Percentiles rank a stretch among this genome's conserved stretches.
These are phyloP conservation scores for Pogonophryne albipinna DNA, from an alignment of 2,797 vertebrate genomes.

Conservation along the genomic window DNA sequence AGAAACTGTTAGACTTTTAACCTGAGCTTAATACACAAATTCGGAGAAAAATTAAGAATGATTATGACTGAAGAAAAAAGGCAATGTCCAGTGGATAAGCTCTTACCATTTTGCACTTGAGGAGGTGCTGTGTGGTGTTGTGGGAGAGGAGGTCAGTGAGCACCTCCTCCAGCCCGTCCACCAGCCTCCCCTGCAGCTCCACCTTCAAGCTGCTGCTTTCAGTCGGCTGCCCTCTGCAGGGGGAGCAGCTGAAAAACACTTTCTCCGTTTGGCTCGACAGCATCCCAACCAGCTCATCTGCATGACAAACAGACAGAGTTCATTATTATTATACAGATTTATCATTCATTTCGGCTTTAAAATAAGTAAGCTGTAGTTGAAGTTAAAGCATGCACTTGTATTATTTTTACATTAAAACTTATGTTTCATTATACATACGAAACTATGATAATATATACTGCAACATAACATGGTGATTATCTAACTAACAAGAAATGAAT, in stretches of 20 bases:
- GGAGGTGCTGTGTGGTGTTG: constrained; percentile 76
- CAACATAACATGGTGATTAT: neutral
- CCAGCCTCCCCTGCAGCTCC: constrained; percentile 82
- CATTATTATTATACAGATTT: neutral
- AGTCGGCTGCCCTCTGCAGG: constrained; percentile 78
- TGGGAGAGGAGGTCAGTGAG: constrained; percentile 83
- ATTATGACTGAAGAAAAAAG: too few relatives aligned
- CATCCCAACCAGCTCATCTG: constrained; percentile 91
- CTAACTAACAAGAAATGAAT: neutral
- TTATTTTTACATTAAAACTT: neutral
- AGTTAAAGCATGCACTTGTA: neutral
- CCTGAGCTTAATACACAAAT: too few relatives aligned
- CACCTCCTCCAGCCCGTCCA: constrained; percentile 84
- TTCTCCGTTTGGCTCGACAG: constrained; percentile 83
- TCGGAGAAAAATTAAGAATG: too few relatives aligned
- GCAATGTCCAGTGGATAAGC: too few relatives aligned
- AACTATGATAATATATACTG: neutral
- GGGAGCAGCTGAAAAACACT: constrained; percentile 86
- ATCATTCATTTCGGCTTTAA: neutral
- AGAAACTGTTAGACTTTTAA: too few relatives aligned
- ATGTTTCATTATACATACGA: neutral
- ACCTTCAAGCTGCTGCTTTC: constrained; percentile 83
- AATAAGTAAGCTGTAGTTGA: neutral
- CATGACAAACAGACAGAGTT: neutral
- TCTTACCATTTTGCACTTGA: constrained; percentile 85